Base-by-base conservation (phyloP, 2,888 invertebrate genomes). In the Drosophila anomelani region DNA sequence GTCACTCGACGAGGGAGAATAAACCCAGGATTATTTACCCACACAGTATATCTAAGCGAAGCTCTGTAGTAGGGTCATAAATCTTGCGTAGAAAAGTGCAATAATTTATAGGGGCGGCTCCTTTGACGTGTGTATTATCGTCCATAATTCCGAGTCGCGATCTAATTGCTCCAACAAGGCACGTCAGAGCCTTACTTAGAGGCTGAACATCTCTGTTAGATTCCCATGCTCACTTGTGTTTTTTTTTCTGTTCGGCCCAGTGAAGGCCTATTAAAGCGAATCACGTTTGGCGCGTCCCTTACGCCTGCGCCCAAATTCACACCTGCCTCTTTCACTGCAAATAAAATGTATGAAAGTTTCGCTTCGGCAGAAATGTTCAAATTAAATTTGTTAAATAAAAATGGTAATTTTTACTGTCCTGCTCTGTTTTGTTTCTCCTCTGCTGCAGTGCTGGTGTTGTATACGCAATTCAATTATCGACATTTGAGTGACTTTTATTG, bases 381-480 rank as follows among this genome's bases (percentile, higher is more conserved):
- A 76, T 84, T 55, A 70, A 84, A 86, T 86, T 85, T 79, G 80
- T 75, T 75, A 78, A 55, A 76, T 69, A 78, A 78, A 78, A 77
- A 78, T 81, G 77, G 67, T 76, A 74, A 77, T 84, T 78, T 77
- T 59, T 61, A 59, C 64, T 39, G 43, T 61, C 36, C 47, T 49
- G 43, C 55, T 57, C 68, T n/a, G 23, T 58, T 63, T 26, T 36
- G 43, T 15, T 47, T 43, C 61, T 59, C 36, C n/a, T 67, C 46
- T 55, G 56, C 32, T 64, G 47, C 46, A 47, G 36, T 57, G 47
- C 47, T 43, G 64, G 26, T 49, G 29, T 68, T 71, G 69, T 71
- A 44, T 64, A 58, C 55, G 82, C 77, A 70, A 75, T 78, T 84
- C 69, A 76, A 77, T 79, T 86, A 77, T 78, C 74, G 82, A 71